Base-by-base conservation (phyloP, 53 echinoderm and acorn worm species). In the Astropecten irregularis region DNA sequence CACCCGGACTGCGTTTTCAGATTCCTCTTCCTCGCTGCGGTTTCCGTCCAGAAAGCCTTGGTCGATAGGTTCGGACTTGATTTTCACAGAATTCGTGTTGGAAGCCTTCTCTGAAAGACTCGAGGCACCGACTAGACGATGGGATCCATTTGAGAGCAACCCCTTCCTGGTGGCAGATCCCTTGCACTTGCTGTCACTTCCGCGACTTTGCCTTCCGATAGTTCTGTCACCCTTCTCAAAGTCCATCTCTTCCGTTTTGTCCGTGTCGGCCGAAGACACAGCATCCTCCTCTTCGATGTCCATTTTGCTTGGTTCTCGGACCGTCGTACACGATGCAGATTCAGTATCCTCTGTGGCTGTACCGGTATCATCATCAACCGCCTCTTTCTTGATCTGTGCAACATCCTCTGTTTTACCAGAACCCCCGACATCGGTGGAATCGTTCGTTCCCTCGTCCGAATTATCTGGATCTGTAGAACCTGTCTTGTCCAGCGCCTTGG, bases 161-260 rank as follows among this genome's bases (percentile, higher is more conserved):
- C 57, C 57, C 25, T 40, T 39, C 26, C 58, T 76, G 34, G 56
- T 62, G 16, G 56, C 47, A 48, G 40, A 25, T 42, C 21, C 42
- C 34, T 52, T 52, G 53, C 35, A 73, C 73, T 26, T 20, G 52
- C 27, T 38, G 33, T 54, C 34, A 3, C 9, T 13, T 3, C 36
- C 66, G 27, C 15, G 2, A 9, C 13, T 3, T 39, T 40, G 39
- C 8, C 38, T 6, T 1, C 21, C 71, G 2, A 1, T 22, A 46
- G 61, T 62, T 42, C 44, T 58, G 10, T 58, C 77, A 40, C 40
- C 14, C 31, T 60, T 36, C 31, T 61, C 47, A 10, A 79, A 79
- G 62, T 79, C 79, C 79, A 68, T 82, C 21, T 82, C 71, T 2
- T 90, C 79, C 40, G 77, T 90, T 4, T 77, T 54, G 72, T 71